Evolutionary conservation across 1,140 invertebrate genomes (phyloP).

Genomic region (Eriocheir sinensis): DNA sequence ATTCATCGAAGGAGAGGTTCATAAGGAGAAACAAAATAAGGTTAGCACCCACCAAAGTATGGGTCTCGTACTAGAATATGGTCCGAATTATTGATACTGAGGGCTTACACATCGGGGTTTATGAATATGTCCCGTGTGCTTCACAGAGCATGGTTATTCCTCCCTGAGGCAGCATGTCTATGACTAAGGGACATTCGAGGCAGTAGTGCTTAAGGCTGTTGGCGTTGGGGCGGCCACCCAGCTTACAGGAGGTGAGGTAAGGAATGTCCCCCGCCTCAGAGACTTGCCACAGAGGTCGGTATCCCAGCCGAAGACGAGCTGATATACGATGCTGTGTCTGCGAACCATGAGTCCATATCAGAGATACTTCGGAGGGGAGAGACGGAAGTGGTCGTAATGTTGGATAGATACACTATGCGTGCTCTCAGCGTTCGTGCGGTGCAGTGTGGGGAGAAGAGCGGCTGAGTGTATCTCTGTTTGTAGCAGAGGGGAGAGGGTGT

Average conservation of each 20-base stretch:
- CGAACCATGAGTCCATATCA: background rate
- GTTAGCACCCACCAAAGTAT: too few relatives aligned
- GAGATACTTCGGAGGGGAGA: background rate
- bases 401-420: background rate
- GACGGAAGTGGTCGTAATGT: constrained; percentile 1
- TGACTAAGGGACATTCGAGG: constrained; percentile 23
- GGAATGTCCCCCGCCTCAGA: background rate
- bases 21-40: too few relatives aligned
- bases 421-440: constrained; percentile 9
- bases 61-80: too few relatives aligned
- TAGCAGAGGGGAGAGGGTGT: background rate
- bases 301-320: constrained; percentile 44
- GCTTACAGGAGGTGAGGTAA: constrained; percentile 17
- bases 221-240: constrained; percentile 7
- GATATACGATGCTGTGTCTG: constrained; percentile 23
- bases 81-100: too few relatives aligned
- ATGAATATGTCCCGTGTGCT: too few relatives aligned
- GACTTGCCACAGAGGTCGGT: background rate
- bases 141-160: too few relatives aligned
- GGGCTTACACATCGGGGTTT: too few relatives aligned
- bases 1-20: too few relatives aligned
- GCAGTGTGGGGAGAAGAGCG: background rate
- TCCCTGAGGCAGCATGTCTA: constrained; percentile 18
- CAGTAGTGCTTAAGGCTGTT: constrained; percentile 47
- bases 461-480: background rate